phyloP scores from a whole-genome alignment of 2,797 vertebrate species.

The Dryobates pubescens region DNA sequence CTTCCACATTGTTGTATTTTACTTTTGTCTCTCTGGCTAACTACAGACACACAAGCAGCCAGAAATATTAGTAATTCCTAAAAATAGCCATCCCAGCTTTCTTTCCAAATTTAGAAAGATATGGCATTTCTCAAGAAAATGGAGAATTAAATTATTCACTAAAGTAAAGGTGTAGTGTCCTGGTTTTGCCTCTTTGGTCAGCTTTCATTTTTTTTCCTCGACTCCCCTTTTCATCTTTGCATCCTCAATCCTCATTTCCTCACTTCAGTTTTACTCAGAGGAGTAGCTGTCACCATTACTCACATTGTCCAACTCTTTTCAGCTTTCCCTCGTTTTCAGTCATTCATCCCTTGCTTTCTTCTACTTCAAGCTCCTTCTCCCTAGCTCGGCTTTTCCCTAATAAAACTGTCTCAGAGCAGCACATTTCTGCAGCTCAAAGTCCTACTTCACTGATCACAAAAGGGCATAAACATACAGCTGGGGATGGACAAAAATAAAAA shows the following conservation, averaged over 20 bases:
- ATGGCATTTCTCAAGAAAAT: constrained; percentile 24
- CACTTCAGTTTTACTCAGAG: not conserved
- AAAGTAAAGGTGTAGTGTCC: constrained; percentile 8
- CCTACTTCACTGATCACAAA: constrained; percentile 12
- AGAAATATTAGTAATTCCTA: constrained; percentile 32
- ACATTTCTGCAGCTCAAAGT: constrained; percentile 18
- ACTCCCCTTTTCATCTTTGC: not conserved
- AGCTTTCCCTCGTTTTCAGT: constrained; percentile 31
- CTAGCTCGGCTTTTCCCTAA: constrained; percentile 11
- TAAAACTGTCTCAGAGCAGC: constrained; percentile 12
- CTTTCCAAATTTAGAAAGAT: constrained; percentile 39
- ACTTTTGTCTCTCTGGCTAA: not conserved
- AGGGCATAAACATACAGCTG: not conserved
- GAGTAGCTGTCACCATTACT: constrained; percentile 17
- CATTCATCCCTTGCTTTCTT: constrained; percentile 27
- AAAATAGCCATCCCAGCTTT: constrained; percentile 33
- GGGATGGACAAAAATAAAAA: not conserved
- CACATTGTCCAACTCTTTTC: not conserved
- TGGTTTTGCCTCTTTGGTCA: constrained; percentile 23
- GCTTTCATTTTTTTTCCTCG: not conserved
- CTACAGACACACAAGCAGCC: not conserved
- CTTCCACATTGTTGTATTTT: not conserved
- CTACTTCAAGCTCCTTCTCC: not conserved
- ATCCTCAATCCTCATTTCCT: constrained; percentile 14
- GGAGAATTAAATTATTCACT: constrained; percentile 11